Percentiles rank a stretch among this genome's conserved stretches.
Conservation (phyloP, 2,888 invertebrate genomes). For the Cylloceria caligata region DNA sequence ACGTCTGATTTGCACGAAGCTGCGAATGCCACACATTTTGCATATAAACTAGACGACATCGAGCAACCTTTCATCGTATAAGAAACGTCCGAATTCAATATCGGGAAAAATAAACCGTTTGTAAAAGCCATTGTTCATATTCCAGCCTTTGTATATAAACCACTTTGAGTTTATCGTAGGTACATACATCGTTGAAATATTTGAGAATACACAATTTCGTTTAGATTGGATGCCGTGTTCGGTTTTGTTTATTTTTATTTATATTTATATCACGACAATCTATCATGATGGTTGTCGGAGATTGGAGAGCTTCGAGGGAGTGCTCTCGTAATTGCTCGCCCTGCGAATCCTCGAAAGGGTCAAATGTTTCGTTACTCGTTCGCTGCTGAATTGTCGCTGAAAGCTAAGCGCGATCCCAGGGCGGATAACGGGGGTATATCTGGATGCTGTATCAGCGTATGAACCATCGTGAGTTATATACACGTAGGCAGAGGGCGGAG, state of each 20-base stretch:
- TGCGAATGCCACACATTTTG: neutral
- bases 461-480: neutral
- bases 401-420: neutral
- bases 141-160: slow-evolving; percentile 15
- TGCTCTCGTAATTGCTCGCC: slow-evolving; percentile 26
- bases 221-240: slow-evolving; percentile 46
- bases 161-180: no score
- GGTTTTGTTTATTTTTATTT: slow-evolving; percentile 3
- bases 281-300: neutral
- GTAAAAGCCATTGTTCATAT: neutral
- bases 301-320: slow-evolving; percentile 2
- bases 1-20: neutral
- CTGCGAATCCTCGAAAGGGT: neutral
- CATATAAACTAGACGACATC: slow-evolving; percentile 19
- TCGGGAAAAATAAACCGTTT: neutral
- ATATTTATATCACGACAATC: slow-evolving; percentile 39
- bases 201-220: slow-evolving; percentile 30
- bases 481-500: neutral
- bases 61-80: slow-evolving; percentile 28
- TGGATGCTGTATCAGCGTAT: slow-evolving; percentile 1
- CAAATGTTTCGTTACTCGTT: slow-evolving; percentile 9
- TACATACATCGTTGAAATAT: slow-evolving; percentile 12
- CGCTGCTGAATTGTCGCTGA: neutral
- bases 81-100: slow-evolving; percentile 38
- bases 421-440: neutral